A percentile compares a stretch with the other conserved stretches of the same genome.
phyloP scores from a whole-genome alignment of 2,888 invertebrate genomes.

The Syrista parreyssii region DNA sequence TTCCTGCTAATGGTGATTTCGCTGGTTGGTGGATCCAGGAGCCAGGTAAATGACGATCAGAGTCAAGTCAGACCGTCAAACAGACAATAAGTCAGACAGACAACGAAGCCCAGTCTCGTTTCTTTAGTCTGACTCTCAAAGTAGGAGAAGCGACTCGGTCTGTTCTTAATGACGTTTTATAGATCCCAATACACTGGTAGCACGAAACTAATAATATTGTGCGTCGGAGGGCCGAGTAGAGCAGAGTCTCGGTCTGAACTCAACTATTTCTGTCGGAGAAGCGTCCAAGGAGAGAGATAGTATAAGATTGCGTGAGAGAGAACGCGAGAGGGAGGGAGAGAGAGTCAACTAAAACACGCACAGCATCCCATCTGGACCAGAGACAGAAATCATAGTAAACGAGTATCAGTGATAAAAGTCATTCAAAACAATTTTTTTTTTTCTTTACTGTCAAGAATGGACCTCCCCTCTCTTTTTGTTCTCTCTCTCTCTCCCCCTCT shows the following conservation, averaged over 20 bases:
- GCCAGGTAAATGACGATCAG: no score
- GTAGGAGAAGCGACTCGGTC: background rate
- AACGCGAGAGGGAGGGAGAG: constrained; percentile 31
- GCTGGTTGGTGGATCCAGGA: no score
- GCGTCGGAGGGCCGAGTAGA: constrained; percentile 5
- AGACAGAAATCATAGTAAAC: no score
- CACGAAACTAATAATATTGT: background rate
- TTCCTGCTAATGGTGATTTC: no score
- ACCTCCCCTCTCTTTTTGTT: background rate
- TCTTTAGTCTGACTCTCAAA: no score
- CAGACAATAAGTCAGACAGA: no score
- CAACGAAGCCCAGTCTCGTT: no score
- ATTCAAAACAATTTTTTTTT: no score
- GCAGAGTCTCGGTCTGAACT: background rate
- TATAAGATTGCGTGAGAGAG: background rate
- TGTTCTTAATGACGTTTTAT: background rate
- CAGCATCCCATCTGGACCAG: no score
- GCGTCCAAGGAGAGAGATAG: background rate
- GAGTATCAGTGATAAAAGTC: no score
- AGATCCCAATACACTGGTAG: constrained; percentile 4
- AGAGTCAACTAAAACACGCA: constrained; percentile 38
- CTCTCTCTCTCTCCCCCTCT: constrained; percentile 3
- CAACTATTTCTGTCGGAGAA: constrained; percentile 19
- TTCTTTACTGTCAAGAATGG: background rate
- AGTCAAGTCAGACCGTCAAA: no score